A percentile compares a stretch with the other conserved stretches of the same genome.
phyloP scores from a whole-genome alignment of 2,113 vertebrate genomes.

The Anguilla rostrata region DNA sequence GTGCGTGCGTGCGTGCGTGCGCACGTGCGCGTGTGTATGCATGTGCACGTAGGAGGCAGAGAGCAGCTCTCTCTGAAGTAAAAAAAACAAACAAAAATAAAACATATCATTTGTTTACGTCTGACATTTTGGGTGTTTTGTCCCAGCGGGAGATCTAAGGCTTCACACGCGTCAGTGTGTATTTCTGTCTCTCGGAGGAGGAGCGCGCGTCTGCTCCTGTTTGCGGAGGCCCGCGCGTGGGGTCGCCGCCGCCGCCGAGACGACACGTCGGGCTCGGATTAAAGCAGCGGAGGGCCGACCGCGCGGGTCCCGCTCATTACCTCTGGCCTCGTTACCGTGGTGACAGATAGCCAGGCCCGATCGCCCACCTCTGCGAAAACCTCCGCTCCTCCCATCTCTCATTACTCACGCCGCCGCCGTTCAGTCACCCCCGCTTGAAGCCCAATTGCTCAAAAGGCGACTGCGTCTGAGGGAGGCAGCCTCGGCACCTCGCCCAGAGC shows the following conservation, averaged over 20 bases:
- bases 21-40: neutral
- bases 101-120: neutral
- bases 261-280: neutral
- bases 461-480: conserved; percentile 8
- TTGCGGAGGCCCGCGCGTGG: neutral
- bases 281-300: neutral
- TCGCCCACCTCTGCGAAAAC: neutral
- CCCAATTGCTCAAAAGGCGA: conserved; percentile 24
- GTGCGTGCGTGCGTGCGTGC: neutral
- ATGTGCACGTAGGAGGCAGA: neutral
- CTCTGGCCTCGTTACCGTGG: neutral
- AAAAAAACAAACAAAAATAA: neutral
- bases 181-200: neutral
- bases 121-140: neutral
- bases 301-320: neutral
- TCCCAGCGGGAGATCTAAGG: neutral
- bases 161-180: neutral
- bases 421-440: conserved; percentile 17
- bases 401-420: conserved; percentile 28
- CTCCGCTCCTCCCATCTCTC: neutral
- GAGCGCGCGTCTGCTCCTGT: neutral
- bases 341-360: neutral
- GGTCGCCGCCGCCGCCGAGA: neutral
- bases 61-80: neutral
- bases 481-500: conserved; percentile 8